phyloP scores from a whole-genome alignment of 2,797 vertebrate genomes.

The Takifugu rubripes region DNA sequence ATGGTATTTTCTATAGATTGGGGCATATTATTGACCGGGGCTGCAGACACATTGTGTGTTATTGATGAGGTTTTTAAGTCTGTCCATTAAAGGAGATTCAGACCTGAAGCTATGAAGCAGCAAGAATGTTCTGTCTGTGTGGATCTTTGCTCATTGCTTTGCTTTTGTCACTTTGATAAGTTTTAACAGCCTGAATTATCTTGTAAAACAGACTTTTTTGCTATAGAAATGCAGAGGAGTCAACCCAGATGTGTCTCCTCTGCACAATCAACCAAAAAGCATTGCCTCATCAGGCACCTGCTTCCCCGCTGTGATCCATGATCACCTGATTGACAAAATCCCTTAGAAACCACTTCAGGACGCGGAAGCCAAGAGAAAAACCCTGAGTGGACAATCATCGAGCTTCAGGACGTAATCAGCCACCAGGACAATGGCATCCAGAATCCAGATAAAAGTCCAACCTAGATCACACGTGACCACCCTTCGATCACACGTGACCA shows the following conservation, averaged over 20 bases:
- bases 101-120: not conserved
- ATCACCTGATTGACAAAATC: no score
- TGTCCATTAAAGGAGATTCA: not conserved
- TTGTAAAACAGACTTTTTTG: conserved; percentile 15
- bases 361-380: no score
- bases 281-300: conserved; percentile 6
- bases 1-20: conserved; percentile 9
- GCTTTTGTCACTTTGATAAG: not conserved
- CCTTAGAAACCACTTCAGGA: no score
- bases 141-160: not conserved
- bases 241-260: conserved; percentile 20
- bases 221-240: conserved; percentile 11
- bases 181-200: conserved; percentile 10
- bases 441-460: no score
- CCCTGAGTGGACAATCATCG: no score
- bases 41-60: conserved; percentile 10
- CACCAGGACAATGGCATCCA: no score
- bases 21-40: conserved; percentile 16
- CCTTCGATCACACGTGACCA: no score
- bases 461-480: no score
- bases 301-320: conserved; percentile 11
- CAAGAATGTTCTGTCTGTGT: not conserved
- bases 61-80: conserved; percentile 3
- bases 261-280: conserved; percentile 32
- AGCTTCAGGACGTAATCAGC: no score